Conservation (phyloP, 2,888 invertebrate genomes). For the Tridacna crocea region DNA sequence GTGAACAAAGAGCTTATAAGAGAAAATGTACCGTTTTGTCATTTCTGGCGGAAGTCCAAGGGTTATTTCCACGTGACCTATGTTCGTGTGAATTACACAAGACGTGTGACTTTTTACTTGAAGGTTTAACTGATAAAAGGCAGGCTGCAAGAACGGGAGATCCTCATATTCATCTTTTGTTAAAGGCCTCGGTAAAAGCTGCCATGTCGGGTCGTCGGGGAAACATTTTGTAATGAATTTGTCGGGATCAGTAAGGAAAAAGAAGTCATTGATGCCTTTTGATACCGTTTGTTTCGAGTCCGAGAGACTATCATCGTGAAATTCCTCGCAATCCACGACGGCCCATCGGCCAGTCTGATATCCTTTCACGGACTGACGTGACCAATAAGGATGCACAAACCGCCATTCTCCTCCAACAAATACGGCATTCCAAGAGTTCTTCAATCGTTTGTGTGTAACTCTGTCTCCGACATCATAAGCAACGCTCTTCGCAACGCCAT, state of each 20-base stretch:
- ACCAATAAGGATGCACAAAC: slow-evolving; percentile 77
- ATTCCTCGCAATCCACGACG: slow-evolving; percentile 64
- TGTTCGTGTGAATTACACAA: slow-evolving; percentile 57
- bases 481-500: slow-evolving; percentile 74
- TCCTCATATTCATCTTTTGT: slow-evolving; percentile 62
- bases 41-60: slow-evolving; percentile 50
- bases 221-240: slow-evolving; percentile 66
- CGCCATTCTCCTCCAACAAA: slow-evolving; percentile 72
- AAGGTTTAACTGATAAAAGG: slow-evolving; percentile 65
- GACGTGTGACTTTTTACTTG: slow-evolving; percentile 33
- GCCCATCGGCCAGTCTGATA: slow-evolving; percentile 70
- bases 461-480: slow-evolving; percentile 72
- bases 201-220: slow-evolving; percentile 69
- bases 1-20: slow-evolving; percentile 55
- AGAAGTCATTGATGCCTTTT: slow-evolving; percentile 55
- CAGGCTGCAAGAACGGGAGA: slow-evolving; percentile 65
- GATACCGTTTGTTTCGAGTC: slow-evolving; percentile 1
- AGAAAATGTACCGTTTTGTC: slow-evolving; percentile 50
- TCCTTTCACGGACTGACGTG: slow-evolving; percentile 60
- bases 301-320: slow-evolving; percentile 36
- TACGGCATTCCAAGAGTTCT: slow-evolving; percentile 77
- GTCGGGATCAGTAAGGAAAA: slow-evolving; percentile 70
- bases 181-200: slow-evolving; percentile 60
- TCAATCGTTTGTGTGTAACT: slow-evolving; percentile 57
- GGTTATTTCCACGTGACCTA: slow-evolving; percentile 58